A percentile compares a stretch with the other conserved stretches of the same genome.
Conservation (phyloP, 2,797 vertebrate species). For the Myoxocephalus aenaeus region DNA sequence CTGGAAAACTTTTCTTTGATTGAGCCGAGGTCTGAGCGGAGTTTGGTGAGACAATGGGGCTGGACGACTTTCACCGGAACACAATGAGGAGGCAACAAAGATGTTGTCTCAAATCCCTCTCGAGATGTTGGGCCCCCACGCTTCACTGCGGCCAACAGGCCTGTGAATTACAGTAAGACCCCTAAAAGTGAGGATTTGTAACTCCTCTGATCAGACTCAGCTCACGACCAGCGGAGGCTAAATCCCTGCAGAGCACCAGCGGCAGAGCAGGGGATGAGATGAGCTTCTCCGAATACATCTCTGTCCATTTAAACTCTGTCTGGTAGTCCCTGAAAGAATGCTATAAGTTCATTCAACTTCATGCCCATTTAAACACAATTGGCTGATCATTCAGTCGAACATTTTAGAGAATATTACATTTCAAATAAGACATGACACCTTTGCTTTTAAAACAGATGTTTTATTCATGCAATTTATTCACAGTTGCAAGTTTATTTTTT, state of each 20-base stretch:
- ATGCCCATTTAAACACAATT: conserved; percentile 1
- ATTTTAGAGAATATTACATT: conserved; percentile 12
- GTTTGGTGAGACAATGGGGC: conserved; percentile 80
- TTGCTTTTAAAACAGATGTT: conserved; percentile 34
- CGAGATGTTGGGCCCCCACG: conserved; percentile 70
- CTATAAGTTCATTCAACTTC: conserved; percentile 30
- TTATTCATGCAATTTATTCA: conserved; percentile 60
- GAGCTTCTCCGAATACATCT: conserved; percentile 50
- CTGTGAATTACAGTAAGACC: conserved; percentile 82
- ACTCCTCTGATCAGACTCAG: conserved; percentile 80
- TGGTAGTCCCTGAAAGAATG: conserved; percentile 18
- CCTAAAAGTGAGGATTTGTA: conserved; percentile 80
- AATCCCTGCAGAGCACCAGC: conserved; percentile 68
- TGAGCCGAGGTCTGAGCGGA: conserved; percentile 77
- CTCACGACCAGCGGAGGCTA: conserved; percentile 70
- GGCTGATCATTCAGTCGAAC: neutral
- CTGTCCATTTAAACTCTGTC: conserved; percentile 48
- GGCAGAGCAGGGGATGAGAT: conserved; percentile 54
- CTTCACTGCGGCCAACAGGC: conserved; percentile 59
- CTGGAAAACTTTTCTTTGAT: conserved; percentile 84
- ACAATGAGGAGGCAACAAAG: conserved; percentile 84
- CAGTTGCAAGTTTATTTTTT: conserved; percentile 16
- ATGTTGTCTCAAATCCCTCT: conserved; percentile 85
- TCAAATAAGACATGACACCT: conserved; percentile 47
- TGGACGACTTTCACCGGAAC: conserved; percentile 78